phyloP scores from a whole-genome alignment of 2,113 vertebrate species.

The Romanogobio albipinnatus region DNA sequence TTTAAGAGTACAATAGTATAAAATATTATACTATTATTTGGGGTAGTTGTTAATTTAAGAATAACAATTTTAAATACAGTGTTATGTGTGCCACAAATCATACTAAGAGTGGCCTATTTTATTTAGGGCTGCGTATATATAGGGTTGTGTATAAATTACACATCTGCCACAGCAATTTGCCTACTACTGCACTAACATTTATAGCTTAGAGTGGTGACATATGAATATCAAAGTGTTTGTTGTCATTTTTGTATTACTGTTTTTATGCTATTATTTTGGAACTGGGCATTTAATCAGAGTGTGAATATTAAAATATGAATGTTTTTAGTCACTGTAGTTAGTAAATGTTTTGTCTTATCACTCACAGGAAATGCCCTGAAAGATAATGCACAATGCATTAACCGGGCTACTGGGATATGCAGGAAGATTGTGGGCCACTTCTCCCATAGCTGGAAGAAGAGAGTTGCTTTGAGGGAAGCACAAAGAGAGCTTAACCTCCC shows the following conservation, averaged over 20 bases:
- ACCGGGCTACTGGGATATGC: neutral
- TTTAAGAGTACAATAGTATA: neutral
- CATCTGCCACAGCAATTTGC: too few relatives aligned
- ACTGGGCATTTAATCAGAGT: too few relatives aligned
- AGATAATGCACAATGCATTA: neutral
- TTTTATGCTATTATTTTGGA: neutral
- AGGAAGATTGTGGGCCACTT: neutral
- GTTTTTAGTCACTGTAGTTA: neutral
- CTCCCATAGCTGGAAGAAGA: neutral
- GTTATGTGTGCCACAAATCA: neutral
- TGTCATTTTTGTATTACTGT: too few relatives aligned
- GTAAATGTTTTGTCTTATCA: neutral
- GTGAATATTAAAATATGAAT: neutral
- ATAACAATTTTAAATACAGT: neutral
- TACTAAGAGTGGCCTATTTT: neutral
- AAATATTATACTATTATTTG: too few relatives aligned
- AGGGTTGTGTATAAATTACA: too few relatives aligned
- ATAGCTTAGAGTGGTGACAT: too few relatives aligned
- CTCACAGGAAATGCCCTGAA: neutral
- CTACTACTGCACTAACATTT: too few relatives aligned
- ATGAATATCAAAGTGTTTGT: too few relatives aligned
- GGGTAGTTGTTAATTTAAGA: neutral
- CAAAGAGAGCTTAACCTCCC: neutral
- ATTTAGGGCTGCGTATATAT: too few relatives aligned
- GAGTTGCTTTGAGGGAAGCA: neutral